phyloP scores from a whole-genome alignment of 2,888 invertebrate species.

The Lasioglossum morio region DNA sequence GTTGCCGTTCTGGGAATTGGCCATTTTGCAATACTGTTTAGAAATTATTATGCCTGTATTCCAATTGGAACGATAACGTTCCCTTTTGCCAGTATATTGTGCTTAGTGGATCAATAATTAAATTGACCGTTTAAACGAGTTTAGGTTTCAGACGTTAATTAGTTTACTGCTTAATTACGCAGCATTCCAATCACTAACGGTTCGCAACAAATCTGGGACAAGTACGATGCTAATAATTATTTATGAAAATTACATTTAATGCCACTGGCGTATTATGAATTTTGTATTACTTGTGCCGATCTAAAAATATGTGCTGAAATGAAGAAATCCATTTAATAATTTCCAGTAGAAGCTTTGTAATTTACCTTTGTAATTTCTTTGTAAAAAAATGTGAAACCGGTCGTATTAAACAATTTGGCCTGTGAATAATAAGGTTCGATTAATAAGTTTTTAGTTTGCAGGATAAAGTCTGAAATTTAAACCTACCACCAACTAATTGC shows the following conservation, averaged over 20 bases:
- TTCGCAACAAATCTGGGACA: background rate
- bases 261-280: background rate
- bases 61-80: conserved; percentile 4
- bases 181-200: background rate
- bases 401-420: no score
- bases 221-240: background rate
- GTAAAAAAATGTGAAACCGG: no score
- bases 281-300: background rate
- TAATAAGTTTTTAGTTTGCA: background rate
- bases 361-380: no score
- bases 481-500: background rate
- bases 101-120: conserved; percentile 32
- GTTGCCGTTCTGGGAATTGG: background rate
- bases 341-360: background rate
- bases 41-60: conserved; percentile 1
- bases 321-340: no score
- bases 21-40: background rate
- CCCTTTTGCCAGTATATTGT: conserved; percentile 1
- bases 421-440: background rate
- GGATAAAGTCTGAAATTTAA: background rate
- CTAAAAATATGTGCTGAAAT: background rate
- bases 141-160: conserved; percentile 22
- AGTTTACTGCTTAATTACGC: conserved; percentile 15
- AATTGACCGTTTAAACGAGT: conserved; percentile 37
- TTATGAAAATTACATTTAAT: background rate